Evolutionary conservation across 1,140 invertebrate species (phyloP), one percentile per base, ranked within the genome.

Genomic region (Trichonephila clavipes): DNA sequence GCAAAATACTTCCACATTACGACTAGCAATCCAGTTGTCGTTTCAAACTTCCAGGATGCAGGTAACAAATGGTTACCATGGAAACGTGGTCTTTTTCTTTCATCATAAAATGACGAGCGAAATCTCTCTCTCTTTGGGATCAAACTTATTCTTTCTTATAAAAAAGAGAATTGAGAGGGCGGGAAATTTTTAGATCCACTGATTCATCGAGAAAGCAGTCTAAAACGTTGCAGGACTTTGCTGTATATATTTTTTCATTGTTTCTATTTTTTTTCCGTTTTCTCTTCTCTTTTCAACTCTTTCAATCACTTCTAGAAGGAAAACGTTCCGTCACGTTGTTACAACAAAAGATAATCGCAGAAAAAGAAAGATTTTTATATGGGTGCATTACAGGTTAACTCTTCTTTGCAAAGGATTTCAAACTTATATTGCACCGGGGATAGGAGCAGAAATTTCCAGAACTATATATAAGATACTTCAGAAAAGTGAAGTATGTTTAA

Each of bases 41-140:
- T 61, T 87, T 62, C 61, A 62, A 24, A 87, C 58, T 64, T 87
- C 14, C n/a, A 87, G 5, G 51, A 64, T n/a, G 10, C 61, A 87
- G 85, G 85, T 34, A 87, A 87, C 85, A 61, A 62, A 59, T 87
- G 85, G 85, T 87, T 19, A 18, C 61, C 61, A 87, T 87, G 85
- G 28, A 34, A 87, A 62, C 85, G 51, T 10, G 18, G 62, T 64
- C 62, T n/a, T 19, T 34, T 87, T 87, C 61, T 87, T 87, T 40
- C 85, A 62, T 87, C 85, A 62, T 64, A 62, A 87, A 87, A 87
- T 58, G 58, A 51, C 58, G 85, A 64, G 58, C 18, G 18, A 87
- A 87, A 87, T 87, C 59, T n/a, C n/a, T n/a, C n/a, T n/a, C n/a
- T n/a, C n/a, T 87, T 59, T n/a, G 18, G 85, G 85, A 87, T 87